A percentile compares a stretch with the other conserved stretches of the same genome.
These are phyloP conservation scores for Lepus townsendii DNA, from an alignment of 2,797 vertebrate genomes.

Conservation along the genomic window DNA sequence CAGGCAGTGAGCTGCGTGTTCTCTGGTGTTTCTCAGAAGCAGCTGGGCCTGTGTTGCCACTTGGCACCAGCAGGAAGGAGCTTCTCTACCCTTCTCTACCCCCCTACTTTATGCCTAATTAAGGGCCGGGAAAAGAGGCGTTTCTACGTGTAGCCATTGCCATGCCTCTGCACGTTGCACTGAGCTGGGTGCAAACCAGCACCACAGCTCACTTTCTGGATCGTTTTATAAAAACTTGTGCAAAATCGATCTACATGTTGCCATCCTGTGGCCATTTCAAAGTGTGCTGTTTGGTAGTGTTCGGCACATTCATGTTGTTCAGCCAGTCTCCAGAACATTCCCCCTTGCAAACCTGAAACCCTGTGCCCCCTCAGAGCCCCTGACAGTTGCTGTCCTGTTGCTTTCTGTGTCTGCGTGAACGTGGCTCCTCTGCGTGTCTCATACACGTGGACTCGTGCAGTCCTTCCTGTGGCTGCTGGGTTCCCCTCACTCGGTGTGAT, in stretches of 20 bases:
- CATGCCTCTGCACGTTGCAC: rapidly evolving
- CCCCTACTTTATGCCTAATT: background rate
- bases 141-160: background rate
- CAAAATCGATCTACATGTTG: background rate
- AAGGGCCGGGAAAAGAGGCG: background rate
- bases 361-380: background rate
- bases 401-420: background rate
- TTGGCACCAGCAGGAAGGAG: background rate
- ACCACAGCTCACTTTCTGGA: background rate
- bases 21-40: background rate
- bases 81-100: background rate
- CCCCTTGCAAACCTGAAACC: background rate
- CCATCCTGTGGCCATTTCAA: background rate
- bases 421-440: background rate
- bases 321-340: background rate
- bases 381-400: too few species aligned
- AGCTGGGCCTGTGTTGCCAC: background rate
- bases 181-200: background rate
- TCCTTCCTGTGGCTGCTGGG: background rate
- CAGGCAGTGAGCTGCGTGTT: background rate
- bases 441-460: background rate
- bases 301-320: background rate
- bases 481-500: background rate
- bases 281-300: background rate
- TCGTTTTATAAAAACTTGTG: background rate